Base-by-base conservation (phyloP, 1,140 invertebrate species). In the Pogonomyrmex barbatus region DNA sequence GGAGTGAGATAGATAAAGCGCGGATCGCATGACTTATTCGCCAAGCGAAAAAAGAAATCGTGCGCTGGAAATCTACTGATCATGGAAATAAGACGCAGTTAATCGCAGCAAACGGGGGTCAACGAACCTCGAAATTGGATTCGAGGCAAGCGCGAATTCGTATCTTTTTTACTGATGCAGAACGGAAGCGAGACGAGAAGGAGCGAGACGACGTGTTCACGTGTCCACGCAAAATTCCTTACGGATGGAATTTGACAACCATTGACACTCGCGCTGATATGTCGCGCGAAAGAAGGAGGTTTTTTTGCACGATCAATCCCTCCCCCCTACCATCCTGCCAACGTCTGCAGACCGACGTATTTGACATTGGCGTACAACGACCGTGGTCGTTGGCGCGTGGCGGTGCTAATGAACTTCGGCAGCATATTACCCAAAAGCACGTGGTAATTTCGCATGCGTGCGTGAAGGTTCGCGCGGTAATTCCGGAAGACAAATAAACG, bases 381-480 rank as follows among this genome's bases (percentile, higher is more conserved):
- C 83, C 84, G 77, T 85, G 70, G 78, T 62, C 56, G 71, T 82
- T 91, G 87, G 89, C 89, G 89, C 87, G 87, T 89, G 79, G 75
- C 87, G 84, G 85, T 91, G 87, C 89, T 89, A 91, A 91, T 89
- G 89, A 91, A 91, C 89, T 91, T 85, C 36, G 45, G 54, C 30
- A 52, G 60, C 78, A 76, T 62, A 79, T 91, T 91, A 79, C 47
- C 73, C 75, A 56, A 70, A 81, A 88, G 71, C 89, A 83, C 81
- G 83, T 79, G 87, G 60, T 81, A 63, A 58, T 68, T 81, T 79
- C 30, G 56, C 30, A 76, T 85, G 67, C 88, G 71, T 56, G 52
- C 33, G 36, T 30, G 58, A 24, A 50, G 50, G 36, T 56, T 58
- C 9, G 36, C 36, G 65, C 78, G 39, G 36, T 33, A 39, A 62